These are phyloP conservation scores for Pimpla rufipes DNA, from an alignment of 2,888 invertebrate genomes.

Conservation along the genomic window DNA sequence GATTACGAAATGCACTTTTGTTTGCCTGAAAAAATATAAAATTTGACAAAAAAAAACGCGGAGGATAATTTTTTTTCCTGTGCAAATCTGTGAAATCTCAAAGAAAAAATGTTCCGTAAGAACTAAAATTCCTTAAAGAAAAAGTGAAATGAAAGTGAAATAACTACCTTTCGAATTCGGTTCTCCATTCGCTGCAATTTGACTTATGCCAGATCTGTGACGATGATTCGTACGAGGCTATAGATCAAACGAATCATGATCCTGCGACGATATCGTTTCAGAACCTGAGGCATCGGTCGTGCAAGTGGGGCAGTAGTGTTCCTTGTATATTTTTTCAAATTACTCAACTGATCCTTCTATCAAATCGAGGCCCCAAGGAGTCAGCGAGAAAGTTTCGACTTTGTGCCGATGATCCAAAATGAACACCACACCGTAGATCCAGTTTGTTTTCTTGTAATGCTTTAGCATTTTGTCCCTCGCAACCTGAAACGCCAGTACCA, in stretches of 20 bases:
- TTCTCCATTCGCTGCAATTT: constrained; percentile 4
- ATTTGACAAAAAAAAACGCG: neutral
- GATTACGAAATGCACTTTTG: no score
- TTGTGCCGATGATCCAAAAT: constrained; percentile 53
- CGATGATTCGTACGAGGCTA: constrained; percentile 12
- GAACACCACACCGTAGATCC: constrained; percentile 47
- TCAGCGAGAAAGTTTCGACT: constrained; percentile 42
- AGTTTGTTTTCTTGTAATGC: constrained; percentile 39
- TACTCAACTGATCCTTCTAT: constrained; percentile 17
- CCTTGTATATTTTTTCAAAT: constrained; percentile 26
- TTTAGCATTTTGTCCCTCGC: constrained; percentile 50
- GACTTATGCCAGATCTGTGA: neutral
- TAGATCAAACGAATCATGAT: constrained; percentile 15
- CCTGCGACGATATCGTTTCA: constrained; percentile 4
- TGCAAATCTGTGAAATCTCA: neutral
- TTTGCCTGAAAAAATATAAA: no score
- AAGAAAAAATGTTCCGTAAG: neutral
- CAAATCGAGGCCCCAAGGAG: constrained; percentile 43
- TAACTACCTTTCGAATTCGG: constrained; percentile 23
- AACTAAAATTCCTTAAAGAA: neutral
- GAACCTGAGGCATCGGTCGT: constrained; percentile 15
- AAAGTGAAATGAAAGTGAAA: neutral
- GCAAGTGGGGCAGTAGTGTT: constrained; percentile 31
- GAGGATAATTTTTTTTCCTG: neutral
- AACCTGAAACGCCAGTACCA: constrained; percentile 30